Conservation (phyloP, 1,140 invertebrate species). For the Drosophila gunungcola region DNA sequence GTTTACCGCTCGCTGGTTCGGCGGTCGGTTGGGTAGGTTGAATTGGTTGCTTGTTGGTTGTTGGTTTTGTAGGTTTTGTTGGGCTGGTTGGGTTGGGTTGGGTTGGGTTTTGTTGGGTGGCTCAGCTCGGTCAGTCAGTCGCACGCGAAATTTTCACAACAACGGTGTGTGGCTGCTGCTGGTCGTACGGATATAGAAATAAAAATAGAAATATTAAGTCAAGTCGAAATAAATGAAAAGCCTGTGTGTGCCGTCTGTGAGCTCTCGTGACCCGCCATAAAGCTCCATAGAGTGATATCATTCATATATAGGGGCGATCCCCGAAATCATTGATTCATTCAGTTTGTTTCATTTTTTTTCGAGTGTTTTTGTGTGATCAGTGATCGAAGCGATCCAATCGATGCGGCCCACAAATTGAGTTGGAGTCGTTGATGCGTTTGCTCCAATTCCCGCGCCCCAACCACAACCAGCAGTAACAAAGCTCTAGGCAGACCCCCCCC, state of each 20-base stretch:
- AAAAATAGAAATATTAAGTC: not conserved
- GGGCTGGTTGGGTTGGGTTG: slow-evolving; percentile 18
- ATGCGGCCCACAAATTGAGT: slow-evolving; percentile 32
- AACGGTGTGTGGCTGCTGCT: slow-evolving; percentile 33
- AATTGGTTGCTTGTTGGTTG: slow-evolving; percentile 3
- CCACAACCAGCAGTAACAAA: slow-evolving; percentile 7
- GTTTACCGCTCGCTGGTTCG: slow-evolving; percentile 15
- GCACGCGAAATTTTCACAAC: slow-evolving; percentile 73
- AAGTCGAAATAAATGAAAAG: not conserved
- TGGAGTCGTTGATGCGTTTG: slow-evolving; percentile 70
- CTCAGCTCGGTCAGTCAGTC: slow-evolving; percentile 58
- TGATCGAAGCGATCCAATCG: slow-evolving; percentile 34
- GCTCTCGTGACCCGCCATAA: slow-evolving; percentile 2
- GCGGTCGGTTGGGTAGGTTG: slow-evolving; percentile 1
- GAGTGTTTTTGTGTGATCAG: slow-evolving; percentile 21
- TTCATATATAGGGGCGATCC: slow-evolving; percentile 9
- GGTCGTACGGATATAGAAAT: slow-evolving; percentile 4
- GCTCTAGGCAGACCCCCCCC: not conserved
- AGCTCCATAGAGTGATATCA: slow-evolving; percentile 48
- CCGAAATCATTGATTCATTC: slow-evolving; percentile 11
- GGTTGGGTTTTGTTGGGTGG: slow-evolving; percentile 12
- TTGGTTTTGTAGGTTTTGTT: not conserved
- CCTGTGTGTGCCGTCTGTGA: too few relatives aligned
- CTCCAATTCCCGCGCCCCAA: slow-evolving; percentile 53
- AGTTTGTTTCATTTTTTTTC: slow-evolving; percentile 11